A percentile compares a stretch with the other conserved stretches of the same genome.
Conservation (phyloP, 2,888 invertebrate genomes). For the Drosophila meridiana region DNA sequence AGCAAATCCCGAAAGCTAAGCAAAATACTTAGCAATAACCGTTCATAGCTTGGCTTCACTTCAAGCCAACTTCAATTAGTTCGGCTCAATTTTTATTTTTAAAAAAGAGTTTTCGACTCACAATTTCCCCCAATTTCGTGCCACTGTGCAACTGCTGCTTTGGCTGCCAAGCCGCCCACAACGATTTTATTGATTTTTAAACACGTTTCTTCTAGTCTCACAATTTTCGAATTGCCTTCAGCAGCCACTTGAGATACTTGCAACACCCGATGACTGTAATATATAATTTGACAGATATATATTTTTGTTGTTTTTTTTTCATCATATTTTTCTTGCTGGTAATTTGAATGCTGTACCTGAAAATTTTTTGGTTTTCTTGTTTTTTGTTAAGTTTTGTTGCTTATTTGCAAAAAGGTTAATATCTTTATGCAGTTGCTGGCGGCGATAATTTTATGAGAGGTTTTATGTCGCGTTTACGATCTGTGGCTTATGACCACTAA, state of each 20-base stretch:
- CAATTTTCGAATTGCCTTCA: constrained; percentile 55
- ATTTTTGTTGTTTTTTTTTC: background rate
- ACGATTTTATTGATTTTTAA: constrained; percentile 42
- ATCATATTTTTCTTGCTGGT: constrained; percentile 17
- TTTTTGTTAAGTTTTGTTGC: constrained; percentile 5
- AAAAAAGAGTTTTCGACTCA: background rate
- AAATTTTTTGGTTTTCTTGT: constrained; percentile 11
- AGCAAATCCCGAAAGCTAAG: background rate
- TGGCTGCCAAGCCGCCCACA: constrained; percentile 23
- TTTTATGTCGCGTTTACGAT: constrained; percentile 43
- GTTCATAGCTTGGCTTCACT: background rate
- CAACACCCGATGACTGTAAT: constrained; percentile 50
- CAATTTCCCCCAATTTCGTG: background rate
- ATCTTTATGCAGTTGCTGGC: constrained; percentile 48
- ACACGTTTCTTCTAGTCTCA: constrained; percentile 29
- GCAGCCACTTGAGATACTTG: constrained; percentile 60
- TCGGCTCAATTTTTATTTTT: background rate
- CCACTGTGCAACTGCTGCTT: constrained; percentile 1
- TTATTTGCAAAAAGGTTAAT: constrained; percentile 68
- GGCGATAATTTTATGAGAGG: constrained; percentile 45
- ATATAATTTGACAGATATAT: constrained; percentile 58
- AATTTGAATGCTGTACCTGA: constrained; percentile 24
- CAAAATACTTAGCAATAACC: background rate
- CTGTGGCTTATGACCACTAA: constrained; percentile 48
- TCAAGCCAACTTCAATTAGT: background rate